These are phyloP conservation scores for Spodoptera exigua DNA, from an alignment of 2,888 invertebrate genomes.

Conservation along the genomic window DNA sequence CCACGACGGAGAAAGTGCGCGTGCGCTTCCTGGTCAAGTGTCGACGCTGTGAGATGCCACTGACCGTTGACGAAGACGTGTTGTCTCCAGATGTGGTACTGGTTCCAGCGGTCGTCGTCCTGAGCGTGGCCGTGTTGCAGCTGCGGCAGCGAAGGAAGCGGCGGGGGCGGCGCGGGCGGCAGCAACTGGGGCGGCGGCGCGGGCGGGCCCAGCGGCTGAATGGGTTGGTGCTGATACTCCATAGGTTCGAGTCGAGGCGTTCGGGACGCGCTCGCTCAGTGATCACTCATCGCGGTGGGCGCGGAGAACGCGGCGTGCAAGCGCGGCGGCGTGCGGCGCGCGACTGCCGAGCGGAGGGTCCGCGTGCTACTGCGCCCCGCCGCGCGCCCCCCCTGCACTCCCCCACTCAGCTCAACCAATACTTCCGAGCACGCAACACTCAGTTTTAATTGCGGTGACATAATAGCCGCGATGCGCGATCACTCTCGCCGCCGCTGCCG, in stretches of 20 bases:
- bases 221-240: constrained; percentile 86
- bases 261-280: constrained; percentile 75
- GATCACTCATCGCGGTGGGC: constrained; percentile 82
- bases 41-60: constrained; percentile 65
- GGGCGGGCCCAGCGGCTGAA: constrained; percentile 90
- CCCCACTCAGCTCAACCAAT: constrained; percentile 32
- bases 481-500: constrained; percentile 71
- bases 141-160: constrained; percentile 91
- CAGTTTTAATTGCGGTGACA: constrained; percentile 76
- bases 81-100: constrained; percentile 94
- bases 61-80: constrained; percentile 94
- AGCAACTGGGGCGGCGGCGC: constrained; percentile 91
- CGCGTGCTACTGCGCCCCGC: constrained; percentile 61
- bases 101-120: constrained; percentile 92
- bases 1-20: constrained; percentile 73
- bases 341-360: constrained; percentile 69
- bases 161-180: constrained; percentile 89
- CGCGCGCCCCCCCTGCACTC: constrained; percentile 43
- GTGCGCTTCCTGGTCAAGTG: constrained; percentile 61
- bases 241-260: constrained; percentile 75
- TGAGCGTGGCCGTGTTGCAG: constrained; percentile 90
- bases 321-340: constrained; percentile 74
- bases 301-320: constrained; percentile 70
- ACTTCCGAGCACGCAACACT: constrained; percentile 64
- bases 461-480: constrained; percentile 75